phyloP scores from a whole-genome alignment of 30 jellyfish, hydroid and myxozoan species.

The Pseudorhiza aurosa region DNA sequence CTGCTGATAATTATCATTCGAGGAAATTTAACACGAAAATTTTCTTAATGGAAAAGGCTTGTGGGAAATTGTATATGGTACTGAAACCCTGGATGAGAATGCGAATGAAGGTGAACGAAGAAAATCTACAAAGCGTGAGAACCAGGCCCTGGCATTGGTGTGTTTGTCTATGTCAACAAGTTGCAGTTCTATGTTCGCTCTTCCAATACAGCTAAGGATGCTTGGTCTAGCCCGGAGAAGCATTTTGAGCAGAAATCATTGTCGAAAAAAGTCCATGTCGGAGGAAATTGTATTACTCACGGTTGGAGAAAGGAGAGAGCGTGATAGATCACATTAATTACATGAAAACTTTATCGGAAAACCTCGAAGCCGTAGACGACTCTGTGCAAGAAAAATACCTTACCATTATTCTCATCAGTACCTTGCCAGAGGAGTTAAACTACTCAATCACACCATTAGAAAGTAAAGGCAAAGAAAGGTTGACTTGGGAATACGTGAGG shows the following conservation, averaged over 20 bases:
- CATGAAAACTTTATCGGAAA: slow-evolving; percentile 35
- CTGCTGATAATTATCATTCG: slow-evolving; percentile 30
- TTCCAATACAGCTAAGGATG: slow-evolving; percentile 39
- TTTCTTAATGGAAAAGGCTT: slow-evolving; percentile 39
- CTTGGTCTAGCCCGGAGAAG: slow-evolving; percentile 42
- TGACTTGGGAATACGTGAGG: slow-evolving; percentile 52
- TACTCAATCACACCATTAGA: slow-evolving; percentile 51
- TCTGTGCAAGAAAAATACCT: slow-evolving; percentile 35
- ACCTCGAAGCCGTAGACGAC: slow-evolving; percentile 56
- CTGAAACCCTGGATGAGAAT: slow-evolving; percentile 35
- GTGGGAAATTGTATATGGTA: slow-evolving; percentile 60
- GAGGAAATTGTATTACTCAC: slow-evolving; percentile 31
- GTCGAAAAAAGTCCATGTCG: slow-evolving; percentile 26
- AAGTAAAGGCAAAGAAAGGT: slow-evolving; percentile 43
- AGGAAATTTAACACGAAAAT: slow-evolving; percentile 56
- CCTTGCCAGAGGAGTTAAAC: slow-evolving; percentile 68
- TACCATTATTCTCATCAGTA: slow-evolving; percentile 33
- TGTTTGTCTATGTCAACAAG: slow-evolving; percentile 42
- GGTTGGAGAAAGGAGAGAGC: slow-evolving; percentile 38
- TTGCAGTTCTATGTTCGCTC: slow-evolving; percentile 51
- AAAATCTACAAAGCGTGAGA: slow-evolving; percentile 14
- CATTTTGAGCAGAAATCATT: slow-evolving; percentile 53
- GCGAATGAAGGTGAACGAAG: slow-evolving; percentile 23
- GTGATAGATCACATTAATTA: slow-evolving; percentile 47
- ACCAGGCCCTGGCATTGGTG: slow-evolving; percentile 47